Evolutionary conservation across 2,113 vertebrate species (phyloP).

Genomic region (Vidua chalybeata): DNA sequence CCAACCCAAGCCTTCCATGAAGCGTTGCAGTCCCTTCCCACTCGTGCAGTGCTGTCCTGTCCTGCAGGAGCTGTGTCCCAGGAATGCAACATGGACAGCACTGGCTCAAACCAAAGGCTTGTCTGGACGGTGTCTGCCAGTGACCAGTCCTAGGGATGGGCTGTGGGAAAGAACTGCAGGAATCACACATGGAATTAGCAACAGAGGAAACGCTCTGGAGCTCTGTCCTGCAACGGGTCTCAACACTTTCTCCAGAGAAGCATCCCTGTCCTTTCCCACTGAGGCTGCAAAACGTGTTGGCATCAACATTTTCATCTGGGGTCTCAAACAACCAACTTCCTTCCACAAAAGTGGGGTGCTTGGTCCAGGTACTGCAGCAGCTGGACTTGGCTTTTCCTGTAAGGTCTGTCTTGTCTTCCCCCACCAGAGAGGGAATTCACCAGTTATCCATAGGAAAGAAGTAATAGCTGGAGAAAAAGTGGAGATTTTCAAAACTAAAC

Average conservation of each 20-base stretch:
- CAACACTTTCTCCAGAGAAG: not conserved
- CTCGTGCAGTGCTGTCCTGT: not conserved
- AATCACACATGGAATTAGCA: not conserved
- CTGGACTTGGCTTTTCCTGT: not conserved
- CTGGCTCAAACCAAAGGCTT: not conserved
- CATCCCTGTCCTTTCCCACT: not conserved
- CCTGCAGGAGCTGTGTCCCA: not conserved
- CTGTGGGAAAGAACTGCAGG: not conserved
- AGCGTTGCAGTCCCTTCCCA: not conserved
- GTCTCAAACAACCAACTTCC: not conserved
- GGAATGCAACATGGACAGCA: not conserved
- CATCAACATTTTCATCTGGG: not conserved
- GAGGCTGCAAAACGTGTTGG: not conserved
- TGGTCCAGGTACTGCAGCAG: not conserved
- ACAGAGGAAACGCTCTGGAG: not conserved
- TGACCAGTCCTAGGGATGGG: not conserved
- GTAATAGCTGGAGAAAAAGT: not conserved
- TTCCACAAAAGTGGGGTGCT: not conserved
- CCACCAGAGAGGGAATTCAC: not conserved
- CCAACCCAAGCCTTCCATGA: not conserved
- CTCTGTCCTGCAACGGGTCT: not conserved
- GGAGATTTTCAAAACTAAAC: slow-evolving; percentile 52
- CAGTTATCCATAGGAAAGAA: slow-evolving; percentile 1
- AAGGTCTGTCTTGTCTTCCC: not conserved
- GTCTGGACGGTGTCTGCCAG: not conserved